A percentile compares a stretch with the other conserved stretches of the same genome.
These are phyloP conservation scores for Oreochromis aureus DNA, from an alignment of 2,113 vertebrate species.

Conservation along the genomic window DNA sequence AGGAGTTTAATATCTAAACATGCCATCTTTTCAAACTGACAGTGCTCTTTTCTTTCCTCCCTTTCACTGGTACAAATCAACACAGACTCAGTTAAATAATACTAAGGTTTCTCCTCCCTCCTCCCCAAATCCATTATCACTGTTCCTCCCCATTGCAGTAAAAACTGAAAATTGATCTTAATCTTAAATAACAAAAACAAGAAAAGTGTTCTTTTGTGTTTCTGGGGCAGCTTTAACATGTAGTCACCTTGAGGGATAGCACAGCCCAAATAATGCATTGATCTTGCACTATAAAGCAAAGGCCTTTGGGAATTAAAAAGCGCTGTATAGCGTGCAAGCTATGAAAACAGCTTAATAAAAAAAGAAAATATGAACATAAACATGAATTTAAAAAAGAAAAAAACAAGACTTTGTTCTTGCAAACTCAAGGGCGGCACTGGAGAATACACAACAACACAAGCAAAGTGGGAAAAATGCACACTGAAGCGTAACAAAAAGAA, in stretches of 20 bases:
- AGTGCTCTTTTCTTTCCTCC: not conserved
- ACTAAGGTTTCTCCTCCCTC: conserved; percentile 1
- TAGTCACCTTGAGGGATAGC: conserved; percentile 64
- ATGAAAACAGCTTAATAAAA: conserved; percentile 45
- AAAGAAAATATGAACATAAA: conserved; percentile 48
- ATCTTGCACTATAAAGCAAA: conserved; percentile 51
- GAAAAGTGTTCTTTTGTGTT: conserved; percentile 57
- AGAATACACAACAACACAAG: conserved; percentile 6
- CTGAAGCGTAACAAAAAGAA: conserved; percentile 6
- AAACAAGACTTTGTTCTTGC: conserved; percentile 27
- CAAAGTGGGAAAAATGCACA: not conserved
- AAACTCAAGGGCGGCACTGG: conserved; percentile 44
- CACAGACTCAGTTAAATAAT: conserved; percentile 35
- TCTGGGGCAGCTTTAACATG: conserved; percentile 50
- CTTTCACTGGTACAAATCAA: conserved; percentile 3
- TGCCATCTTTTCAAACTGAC: not conserved
- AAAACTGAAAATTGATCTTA: conserved; percentile 45
- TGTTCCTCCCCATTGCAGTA: not conserved
- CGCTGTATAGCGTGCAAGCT: not conserved
- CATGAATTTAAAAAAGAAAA: conserved; percentile 7
- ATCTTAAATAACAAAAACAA: conserved; percentile 59
- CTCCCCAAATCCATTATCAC: not conserved
- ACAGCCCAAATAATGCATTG: conserved; percentile 50
- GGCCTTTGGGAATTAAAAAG: conserved; percentile 47
- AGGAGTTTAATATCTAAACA: not conserved